Base-by-base conservation (phyloP, 2,888 invertebrate genomes). In the Perdita meconis region DNA sequence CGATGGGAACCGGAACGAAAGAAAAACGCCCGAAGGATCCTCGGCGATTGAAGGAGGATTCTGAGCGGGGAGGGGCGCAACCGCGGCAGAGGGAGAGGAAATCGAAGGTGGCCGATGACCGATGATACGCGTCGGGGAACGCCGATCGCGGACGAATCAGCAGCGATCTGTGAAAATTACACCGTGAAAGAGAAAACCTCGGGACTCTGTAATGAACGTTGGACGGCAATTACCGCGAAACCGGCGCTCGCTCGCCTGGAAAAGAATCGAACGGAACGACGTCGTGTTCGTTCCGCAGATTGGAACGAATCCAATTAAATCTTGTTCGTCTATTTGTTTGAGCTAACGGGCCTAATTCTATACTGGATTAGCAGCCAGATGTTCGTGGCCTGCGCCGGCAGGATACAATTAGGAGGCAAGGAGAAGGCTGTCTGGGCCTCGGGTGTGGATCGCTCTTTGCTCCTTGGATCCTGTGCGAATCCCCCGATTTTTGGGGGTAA, bases 1-100 rank as follows among this genome's bases (percentile, higher is more conserved):
- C 78, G 81, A 87, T 87, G 87, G 82, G 87, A 89, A 89, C 86
- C 78, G 69, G 83, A 81, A 83, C 78, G 84, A 81, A 82, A 78
- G 80, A 68, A 68, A 76, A 77, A n/a, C n/a, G n/a, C n/a, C n/a
- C 63, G 82, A 75, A 66, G 30, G 34, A n/a, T n/a, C n/a, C n/a
- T n/a, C n/a, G n/a, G n/a, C n/a, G n/a, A n/a, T n/a, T n/a, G n/a
- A n/a, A n/a, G n/a, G 19, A 16, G 40, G 8, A 2, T 10, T 30
- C 30, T n/a, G n/a, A n/a, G n/a, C n/a, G n/a, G n/a, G n/a, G n/a
- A n/a, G n/a, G n/a, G n/a, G n/a, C n/a, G n/a, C n/a, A n/a, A n/a
- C n/a, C n/a, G n/a, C n/a, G n/a, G n/a, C n/a, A n/a, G n/a, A n/a
- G n/a, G 10, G 22, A 12, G 26, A 36, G 13, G 12, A 24, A 12